A percentile compares a stretch with the other conserved stretches of the same genome.
Evolutionary conservation across 1,140 invertebrate species (phyloP).

Genomic region (Meloidogyne hapla): DNA sequence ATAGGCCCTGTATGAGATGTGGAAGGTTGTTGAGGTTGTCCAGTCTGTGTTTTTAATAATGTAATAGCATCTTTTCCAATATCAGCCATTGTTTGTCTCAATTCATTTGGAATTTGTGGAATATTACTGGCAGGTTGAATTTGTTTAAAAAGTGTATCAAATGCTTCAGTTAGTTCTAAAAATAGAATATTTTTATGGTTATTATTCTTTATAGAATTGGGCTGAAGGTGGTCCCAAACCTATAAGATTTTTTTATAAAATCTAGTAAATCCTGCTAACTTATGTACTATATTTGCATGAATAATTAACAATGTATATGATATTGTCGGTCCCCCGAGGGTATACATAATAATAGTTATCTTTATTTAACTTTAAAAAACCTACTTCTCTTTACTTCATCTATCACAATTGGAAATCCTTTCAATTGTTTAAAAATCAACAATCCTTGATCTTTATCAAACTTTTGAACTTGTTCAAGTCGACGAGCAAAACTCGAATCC

Average conservation of each 20-base stretch:
- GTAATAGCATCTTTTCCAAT: neutral
- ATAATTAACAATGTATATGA: too few species aligned
- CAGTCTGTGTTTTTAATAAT: neutral
- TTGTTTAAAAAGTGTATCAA: neutral
- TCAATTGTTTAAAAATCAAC: neutral
- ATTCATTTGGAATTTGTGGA: slow-evolving; percentile 3
- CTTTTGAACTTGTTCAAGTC: neutral
- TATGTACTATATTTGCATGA: too few species aligned
- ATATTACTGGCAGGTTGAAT: neutral
- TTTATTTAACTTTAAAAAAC: neutral
- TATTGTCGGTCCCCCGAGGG: too few species aligned
- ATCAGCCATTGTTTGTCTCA: neutral
- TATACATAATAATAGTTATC: too few species aligned
- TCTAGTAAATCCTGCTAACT: too few species aligned
- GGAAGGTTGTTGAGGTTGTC: neutral
- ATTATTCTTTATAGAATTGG: too few species aligned
- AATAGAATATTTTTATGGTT: neutral
- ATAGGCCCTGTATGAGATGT: neutral
- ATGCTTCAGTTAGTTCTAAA: slow-evolving; percentile 2
- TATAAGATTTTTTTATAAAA: too few species aligned
- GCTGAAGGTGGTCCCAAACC: too few species aligned
- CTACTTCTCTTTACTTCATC: neutral
- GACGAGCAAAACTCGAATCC: neutral
- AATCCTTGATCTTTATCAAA: neutral
- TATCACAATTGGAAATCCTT: neutral